These are phyloP conservation scores for Micropoecilia bifurca DNA, from an alignment of 2,797 vertebrate genomes.

Conservation along the genomic window DNA sequence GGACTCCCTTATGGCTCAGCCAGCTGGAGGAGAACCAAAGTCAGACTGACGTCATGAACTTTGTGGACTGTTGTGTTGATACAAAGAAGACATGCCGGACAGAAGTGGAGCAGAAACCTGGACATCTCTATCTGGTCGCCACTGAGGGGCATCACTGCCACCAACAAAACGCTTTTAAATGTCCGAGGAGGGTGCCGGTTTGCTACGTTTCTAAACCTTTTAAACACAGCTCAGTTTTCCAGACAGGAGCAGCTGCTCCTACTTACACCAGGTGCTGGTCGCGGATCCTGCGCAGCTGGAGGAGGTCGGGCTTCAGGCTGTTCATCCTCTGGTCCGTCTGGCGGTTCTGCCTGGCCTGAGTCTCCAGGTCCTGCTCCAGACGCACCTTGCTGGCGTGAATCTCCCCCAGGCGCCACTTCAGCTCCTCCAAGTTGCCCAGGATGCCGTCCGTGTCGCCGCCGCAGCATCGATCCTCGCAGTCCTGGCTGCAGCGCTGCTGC, in stretches of 20 bases:
- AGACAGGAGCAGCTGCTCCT: background rate
- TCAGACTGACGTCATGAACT: no score
- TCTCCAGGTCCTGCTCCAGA: conserved; percentile 95
- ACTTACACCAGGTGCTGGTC: conserved; percentile 97
- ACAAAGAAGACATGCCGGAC: background rate
- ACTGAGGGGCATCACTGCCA: background rate
- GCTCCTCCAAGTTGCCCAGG: conserved; percentile 94
- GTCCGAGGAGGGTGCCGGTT: background rate
- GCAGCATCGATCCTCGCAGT: conserved; percentile 88
- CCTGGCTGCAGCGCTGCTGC: conserved; percentile 93
- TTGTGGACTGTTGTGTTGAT: background rate
- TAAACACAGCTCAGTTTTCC: background rate
- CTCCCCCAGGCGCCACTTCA: conserved; percentile 94
- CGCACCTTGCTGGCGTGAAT: conserved; percentile 95
- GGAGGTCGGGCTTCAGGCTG: conserved; percentile 95
- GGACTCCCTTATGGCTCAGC: conserved; percentile 91
- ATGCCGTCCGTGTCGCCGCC: conserved; percentile 91
- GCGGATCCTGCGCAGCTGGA: conserved; percentile 95
- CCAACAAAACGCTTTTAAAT: background rate
- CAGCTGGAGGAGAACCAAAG: conserved; percentile 75
- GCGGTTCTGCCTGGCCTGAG: conserved; percentile 93
- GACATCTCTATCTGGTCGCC: background rate
- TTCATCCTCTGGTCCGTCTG: conserved; percentile 98
- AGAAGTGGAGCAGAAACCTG: background rate
- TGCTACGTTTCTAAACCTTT: background rate